Conservation (phyloP, 2,888 invertebrate species). For the Caenorhabditis sp. region DNA sequence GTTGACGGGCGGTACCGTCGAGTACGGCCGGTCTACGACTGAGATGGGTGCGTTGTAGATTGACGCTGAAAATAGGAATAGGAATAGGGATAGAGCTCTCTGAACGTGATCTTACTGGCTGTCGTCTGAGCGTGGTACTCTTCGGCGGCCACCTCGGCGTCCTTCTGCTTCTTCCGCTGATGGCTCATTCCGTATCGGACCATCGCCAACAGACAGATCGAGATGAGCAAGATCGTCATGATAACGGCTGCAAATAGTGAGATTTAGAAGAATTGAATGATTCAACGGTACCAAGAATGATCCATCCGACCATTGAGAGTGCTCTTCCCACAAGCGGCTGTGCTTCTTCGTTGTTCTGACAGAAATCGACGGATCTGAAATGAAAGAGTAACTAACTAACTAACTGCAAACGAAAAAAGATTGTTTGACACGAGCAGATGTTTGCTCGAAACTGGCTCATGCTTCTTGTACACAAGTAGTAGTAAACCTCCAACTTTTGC, state of each 20-base stretch:
- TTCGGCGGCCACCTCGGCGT: conserved; percentile 76
- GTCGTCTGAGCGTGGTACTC: conserved; percentile 73
- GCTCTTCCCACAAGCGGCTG: conserved; percentile 73
- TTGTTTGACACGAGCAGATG: conserved; percentile 22
- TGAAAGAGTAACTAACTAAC: not conserved
- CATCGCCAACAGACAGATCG: conserved; percentile 77
- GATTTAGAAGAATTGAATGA: not conserved
- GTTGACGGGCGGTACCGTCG: conserved; percentile 70
- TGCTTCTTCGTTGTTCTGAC: conserved; percentile 71
- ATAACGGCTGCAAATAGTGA: conserved; percentile 72
- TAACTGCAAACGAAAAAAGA: conserved; percentile 5
- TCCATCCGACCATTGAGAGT: conserved; percentile 77
- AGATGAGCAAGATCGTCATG: conserved; percentile 77
- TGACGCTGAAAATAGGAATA: conserved; percentile 58
- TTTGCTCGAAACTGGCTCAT: conserved; percentile 36
- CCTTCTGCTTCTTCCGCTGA: conserved; percentile 77
- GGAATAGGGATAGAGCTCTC: not conserved
- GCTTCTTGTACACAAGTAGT: too few species aligned
- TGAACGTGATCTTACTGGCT: conserved; percentile 52
- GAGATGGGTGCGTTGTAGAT: conserved; percentile 67
- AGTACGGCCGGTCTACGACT: conserved; percentile 68
- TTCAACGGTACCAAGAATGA: conserved; percentile 73
- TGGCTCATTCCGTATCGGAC: conserved; percentile 79
- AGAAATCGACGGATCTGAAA: conserved; percentile 73
- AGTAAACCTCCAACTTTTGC: not conserved